phyloP scores from a whole-genome alignment of 2,797 vertebrate genomes.

The Rousettus madagascariensis region DNA sequence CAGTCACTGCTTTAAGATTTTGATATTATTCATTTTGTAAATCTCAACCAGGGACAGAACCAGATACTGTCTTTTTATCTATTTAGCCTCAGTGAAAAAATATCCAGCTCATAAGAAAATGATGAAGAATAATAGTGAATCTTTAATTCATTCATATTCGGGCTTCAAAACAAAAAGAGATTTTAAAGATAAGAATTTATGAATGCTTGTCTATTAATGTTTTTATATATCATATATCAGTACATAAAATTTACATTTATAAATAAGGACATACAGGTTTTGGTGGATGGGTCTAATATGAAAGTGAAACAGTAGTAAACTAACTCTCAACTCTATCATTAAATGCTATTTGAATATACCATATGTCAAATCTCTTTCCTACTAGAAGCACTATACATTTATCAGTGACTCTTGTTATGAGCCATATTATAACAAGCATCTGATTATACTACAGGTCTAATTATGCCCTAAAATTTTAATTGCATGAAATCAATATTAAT shows the following conservation, averaged over 20 bases:
- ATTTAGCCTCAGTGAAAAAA: neutral
- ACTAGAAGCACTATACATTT: neutral
- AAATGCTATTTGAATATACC: neutral
- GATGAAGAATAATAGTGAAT: neutral
- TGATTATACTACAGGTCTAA: neutral
- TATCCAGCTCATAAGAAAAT: neutral
- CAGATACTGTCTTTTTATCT: neutral
- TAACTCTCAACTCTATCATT: neutral
- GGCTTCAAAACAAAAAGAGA: conserved; percentile 6
- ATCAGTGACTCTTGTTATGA: neutral
- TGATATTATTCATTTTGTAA: neutral
- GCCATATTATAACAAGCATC: neutral
- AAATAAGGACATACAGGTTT: neutral
- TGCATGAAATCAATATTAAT: neutral
- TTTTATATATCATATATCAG: neutral
- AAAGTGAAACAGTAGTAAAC: neutral
- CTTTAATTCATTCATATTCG: conserved; percentile 4
- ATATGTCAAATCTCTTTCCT: neutral
- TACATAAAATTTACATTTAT: neutral
- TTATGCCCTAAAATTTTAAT: conserved; percentile 7
- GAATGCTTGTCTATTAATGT: conserved; percentile 11
- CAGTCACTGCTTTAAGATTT: neutral
- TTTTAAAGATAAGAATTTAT: neutral
- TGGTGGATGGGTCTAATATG: neutral
- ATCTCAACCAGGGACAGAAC: neutral